Percentiles rank a stretch among this genome's conserved stretches.
Conservation (phyloP, 2,797 vertebrate genomes). For the Protosalanx chinensis region DNA sequence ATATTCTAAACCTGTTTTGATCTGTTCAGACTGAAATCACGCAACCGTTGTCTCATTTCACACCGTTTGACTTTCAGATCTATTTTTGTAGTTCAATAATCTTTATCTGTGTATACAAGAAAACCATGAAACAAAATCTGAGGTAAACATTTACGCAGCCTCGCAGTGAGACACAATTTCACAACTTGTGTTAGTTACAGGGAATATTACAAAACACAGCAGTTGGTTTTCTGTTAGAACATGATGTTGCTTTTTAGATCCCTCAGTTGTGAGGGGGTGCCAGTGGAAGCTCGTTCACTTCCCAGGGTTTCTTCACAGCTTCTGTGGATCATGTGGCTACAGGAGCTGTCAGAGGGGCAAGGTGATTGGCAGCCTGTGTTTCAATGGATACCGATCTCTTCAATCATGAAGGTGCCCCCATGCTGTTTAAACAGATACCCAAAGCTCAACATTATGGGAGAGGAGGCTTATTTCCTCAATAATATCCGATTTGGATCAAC, state of each 20-base stretch:
- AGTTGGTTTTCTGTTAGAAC: constrained; percentile 70
- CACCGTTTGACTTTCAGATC: constrained; percentile 48
- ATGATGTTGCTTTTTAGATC: constrained; percentile 74
- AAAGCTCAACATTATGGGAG: neutral
- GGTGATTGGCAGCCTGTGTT: constrained; percentile 72
- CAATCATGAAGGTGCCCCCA: constrained; percentile 69
- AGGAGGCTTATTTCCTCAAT: no score
- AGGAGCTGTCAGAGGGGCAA: constrained; percentile 68
- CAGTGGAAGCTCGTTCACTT: constrained; percentile 78
- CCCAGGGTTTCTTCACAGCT: constrained; percentile 69
- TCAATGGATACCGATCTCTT: constrained; percentile 67
- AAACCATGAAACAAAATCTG: constrained; percentile 29
- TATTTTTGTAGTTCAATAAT: constrained; percentile 52
- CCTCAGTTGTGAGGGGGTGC: constrained; percentile 73
- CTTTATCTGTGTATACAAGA: constrained; percentile 54
- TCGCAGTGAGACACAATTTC: constrained; percentile 60
- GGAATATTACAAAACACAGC: constrained; percentile 73
- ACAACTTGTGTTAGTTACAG: constrained; percentile 65
- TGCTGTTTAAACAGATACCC: constrained; percentile 39
- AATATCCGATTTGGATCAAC: no score
- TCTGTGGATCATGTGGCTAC: constrained; percentile 75
- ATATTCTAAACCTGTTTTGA: neutral
- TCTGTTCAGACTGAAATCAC: constrained; percentile 28
- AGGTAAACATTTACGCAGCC: constrained; percentile 62
- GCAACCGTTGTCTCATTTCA: constrained; percentile 13